These are phyloP conservation scores for Hucho hucho DNA, from an alignment of 2,113 vertebrate genomes.

Conservation along the genomic window DNA sequence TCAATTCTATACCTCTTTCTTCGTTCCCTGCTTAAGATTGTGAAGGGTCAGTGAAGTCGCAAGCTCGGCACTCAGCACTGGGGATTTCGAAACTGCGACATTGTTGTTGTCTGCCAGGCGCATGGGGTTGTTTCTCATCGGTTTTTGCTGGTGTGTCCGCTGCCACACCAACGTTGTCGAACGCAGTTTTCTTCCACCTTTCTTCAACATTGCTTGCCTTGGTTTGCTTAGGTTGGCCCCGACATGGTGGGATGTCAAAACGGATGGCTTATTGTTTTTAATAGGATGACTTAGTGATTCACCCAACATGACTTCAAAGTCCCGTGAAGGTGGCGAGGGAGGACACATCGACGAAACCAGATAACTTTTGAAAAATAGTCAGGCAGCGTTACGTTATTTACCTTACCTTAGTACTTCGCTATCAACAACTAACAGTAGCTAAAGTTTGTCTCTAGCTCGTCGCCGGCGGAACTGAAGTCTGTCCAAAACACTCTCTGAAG, in stretches of 20 bases:
- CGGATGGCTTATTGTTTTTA: constrained; percentile 59
- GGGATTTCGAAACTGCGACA: constrained; percentile 12
- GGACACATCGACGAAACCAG: constrained; percentile 32
- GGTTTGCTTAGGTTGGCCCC: constrained; percentile 38
- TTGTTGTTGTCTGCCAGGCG: constrained; percentile 61
- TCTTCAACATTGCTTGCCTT: constrained; percentile 59
- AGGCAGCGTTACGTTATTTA: constrained; percentile 4
- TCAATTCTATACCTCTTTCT: constrained; percentile 54
- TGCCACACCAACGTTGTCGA: constrained; percentile 21
- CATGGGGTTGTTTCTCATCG: constrained; percentile 35
- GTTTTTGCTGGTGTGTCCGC: constrained; percentile 31
- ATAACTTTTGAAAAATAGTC: too few relatives aligned
- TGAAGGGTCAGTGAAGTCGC: constrained; percentile 26
- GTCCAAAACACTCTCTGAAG: background rate
- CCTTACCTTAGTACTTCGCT: background rate
- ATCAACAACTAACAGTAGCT: background rate
- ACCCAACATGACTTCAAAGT: constrained; percentile 54
- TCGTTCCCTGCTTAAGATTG: constrained; percentile 52
- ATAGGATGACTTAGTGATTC: constrained; percentile 45
- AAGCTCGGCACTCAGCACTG: constrained; percentile 11
- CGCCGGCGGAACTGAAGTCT: background rate
- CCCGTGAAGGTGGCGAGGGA: constrained; percentile 1
- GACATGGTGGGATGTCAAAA: constrained; percentile 6
- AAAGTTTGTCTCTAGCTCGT: too few relatives aligned
- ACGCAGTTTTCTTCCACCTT: constrained; percentile 54